Base-by-base conservation (phyloP, 1,140 invertebrate genomes). In the Sesamia nonagrioides region DNA sequence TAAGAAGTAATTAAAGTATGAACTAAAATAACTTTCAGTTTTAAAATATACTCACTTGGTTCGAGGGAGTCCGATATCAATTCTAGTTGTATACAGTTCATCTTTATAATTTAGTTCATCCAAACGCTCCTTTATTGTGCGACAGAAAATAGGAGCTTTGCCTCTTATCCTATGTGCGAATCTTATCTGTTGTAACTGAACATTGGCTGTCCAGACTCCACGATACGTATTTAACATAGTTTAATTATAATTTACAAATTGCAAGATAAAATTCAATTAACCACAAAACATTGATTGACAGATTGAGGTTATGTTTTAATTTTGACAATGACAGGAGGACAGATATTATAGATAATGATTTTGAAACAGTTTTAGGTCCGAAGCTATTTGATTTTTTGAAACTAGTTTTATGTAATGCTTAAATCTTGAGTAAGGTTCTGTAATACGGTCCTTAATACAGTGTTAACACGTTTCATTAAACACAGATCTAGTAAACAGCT, bases 71-170 rank as follows among this genome's bases (percentile, higher is more conserved):
- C 94, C 95, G 69, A 95, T 95, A 77, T 95, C 91, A 78, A 91
- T 95, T 89, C 91, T 90, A 21, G 89, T 89, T 60, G 91, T 93
- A 77, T 93, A 92, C 58, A 95, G 72, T 83, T 95, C 94, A 83
- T 97, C 96, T 87, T 96, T 95, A 66, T 94, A 95, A 81, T 96
- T 96, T 0, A 96, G 69, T 88, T 96, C 96, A 87, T 95, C 95
- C 71, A 98, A 82, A 72, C 96, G 95, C 87, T 98, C 96, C 85
- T 96, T 94, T 71, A 98, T 89, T 7, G 90, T 96, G 84, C 94
- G 95, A 21, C 97, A 97, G 18, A 96, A 91, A n/a, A 95, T 95
- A n/a, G 97, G 97, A 15, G 96, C 95, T 94, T 96, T 97, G 83
- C 97, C 97, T 82, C 97, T 95, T 15, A 97, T 82, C 82, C 92